A percentile compares a stretch with the other conserved stretches of the same genome.
phyloP scores from a whole-genome alignment of 2,888 invertebrate species.

The Perdita meconis region DNA sequence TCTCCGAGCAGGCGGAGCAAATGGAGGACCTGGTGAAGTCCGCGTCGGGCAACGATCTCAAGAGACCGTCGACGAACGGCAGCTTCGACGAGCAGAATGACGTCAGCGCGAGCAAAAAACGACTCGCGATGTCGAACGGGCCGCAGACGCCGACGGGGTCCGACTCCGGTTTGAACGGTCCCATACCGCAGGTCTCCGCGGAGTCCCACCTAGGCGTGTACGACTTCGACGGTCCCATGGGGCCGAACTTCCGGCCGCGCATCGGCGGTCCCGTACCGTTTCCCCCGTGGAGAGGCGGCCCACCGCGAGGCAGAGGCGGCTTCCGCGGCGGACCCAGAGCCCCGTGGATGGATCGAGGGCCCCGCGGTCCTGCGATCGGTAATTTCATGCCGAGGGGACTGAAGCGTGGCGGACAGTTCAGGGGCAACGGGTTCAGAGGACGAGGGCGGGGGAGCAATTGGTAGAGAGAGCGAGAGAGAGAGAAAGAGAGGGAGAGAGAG shows the following conservation, averaged over 20 bases:
- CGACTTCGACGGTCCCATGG: slow-evolving; percentile 72
- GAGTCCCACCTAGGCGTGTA: slow-evolving; percentile 71
- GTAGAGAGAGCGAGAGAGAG: slow-evolving; percentile 82
- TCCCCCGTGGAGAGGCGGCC: slow-evolving; percentile 83
- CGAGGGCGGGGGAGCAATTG: slow-evolving; percentile 77
- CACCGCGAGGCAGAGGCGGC: slow-evolving; percentile 82
- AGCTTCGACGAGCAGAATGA: slow-evolving; percentile 69
- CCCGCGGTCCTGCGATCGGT: slow-evolving; percentile 74
- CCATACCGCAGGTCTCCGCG: slow-evolving; percentile 49
- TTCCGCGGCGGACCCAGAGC: slow-evolving; percentile 82
- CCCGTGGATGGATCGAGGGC: slow-evolving; percentile 84
- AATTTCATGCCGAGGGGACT: slow-evolving; percentile 77
- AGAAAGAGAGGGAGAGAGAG: slow-evolving; percentile 79
- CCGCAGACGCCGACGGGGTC: slow-evolving; percentile 60
- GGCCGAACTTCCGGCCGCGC: slow-evolving; percentile 73
- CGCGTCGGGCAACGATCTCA: slow-evolving; percentile 68
- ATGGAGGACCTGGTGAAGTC: slow-evolving; percentile 77
- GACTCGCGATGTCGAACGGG: slow-evolving; percentile 71
- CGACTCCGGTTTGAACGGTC: slow-evolving; percentile 59
- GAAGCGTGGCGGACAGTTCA: slow-evolving; percentile 81
- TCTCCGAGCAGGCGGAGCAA: slow-evolving; percentile 74
- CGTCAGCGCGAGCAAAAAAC: slow-evolving; percentile 62
- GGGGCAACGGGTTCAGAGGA: slow-evolving; percentile 79
- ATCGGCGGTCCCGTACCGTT: slow-evolving; percentile 72
- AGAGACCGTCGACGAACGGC: slow-evolving; percentile 74